phyloP scores from a whole-genome alignment of 2,888 invertebrate genomes.

The Hybos culiciformis region DNA sequence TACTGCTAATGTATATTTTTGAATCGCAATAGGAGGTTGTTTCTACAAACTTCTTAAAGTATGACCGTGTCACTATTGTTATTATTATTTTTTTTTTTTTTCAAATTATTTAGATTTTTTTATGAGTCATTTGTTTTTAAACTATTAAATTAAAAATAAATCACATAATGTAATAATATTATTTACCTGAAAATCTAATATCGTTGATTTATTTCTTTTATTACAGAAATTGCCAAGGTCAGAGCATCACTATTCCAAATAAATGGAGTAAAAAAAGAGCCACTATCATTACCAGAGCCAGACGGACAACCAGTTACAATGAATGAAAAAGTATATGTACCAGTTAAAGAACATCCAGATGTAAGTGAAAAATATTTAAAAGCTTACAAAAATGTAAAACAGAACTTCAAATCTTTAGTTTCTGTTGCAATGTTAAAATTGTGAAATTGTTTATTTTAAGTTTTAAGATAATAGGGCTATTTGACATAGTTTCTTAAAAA shows the following conservation, averaged over 20 bases:
- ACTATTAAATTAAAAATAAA: background rate
- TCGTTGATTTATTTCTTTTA: constrained; percentile 25
- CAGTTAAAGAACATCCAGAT: constrained; percentile 99
- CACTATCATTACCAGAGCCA: constrained; percentile 78
- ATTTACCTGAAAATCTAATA: background rate
- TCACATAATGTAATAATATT: background rate
- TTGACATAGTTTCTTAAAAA: too few species aligned
- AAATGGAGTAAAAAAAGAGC: constrained; percentile 92
- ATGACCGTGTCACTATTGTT: too few species aligned
- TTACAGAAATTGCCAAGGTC: constrained; percentile 96
- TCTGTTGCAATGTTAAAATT: too few species aligned
- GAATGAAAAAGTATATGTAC: constrained; percentile 99
- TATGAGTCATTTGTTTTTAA: background rate
- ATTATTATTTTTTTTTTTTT: too few species aligned
- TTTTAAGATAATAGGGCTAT: too few species aligned
- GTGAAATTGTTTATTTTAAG: too few species aligned
- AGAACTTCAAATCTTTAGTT: background rate
- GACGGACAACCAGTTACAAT: constrained; percentile 82
- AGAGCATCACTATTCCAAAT: constrained; percentile 97
- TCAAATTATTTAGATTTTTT: background rate
- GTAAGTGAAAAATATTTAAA: constrained; percentile 50
- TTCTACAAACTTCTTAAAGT: too few species aligned
- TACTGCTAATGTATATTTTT: too few species aligned
- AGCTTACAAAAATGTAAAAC: background rate
- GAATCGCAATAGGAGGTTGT: too few species aligned